These are phyloP conservation scores for Eupeodes luniger DNA, from an alignment of 2,888 invertebrate species.

Conservation along the genomic window DNA sequence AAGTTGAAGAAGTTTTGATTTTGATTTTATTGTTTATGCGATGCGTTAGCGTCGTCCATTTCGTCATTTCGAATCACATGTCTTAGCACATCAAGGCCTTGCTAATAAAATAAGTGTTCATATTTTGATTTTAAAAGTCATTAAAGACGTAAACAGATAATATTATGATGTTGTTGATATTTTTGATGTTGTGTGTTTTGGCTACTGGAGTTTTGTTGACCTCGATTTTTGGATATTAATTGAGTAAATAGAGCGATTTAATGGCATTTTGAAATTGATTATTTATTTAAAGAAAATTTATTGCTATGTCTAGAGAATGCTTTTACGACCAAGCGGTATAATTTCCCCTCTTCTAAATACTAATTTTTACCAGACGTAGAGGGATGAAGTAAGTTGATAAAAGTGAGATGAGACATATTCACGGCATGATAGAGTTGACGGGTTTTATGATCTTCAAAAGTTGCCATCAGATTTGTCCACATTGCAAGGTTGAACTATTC, in stretches of 20 bases:
- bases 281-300: neutral
- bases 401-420: no score
- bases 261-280: neutral
- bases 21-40: constrained; percentile 29
- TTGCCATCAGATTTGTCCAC: no score
- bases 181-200: neutral
- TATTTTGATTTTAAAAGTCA: constrained; percentile 29
- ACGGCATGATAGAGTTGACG: no score
- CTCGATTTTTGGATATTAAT: neutral
- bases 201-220: constrained; percentile 50
- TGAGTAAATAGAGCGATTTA: neutral
- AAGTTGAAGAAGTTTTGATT: neutral
- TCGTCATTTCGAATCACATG: neutral
- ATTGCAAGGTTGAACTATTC: no score
- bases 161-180: neutral
- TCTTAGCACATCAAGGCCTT: constrained; percentile 10
- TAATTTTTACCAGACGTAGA: no score
- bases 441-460: no score
- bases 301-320: neutral
- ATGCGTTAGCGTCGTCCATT: neutral
- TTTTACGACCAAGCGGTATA: no score
- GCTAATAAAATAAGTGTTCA: neutral
- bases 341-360: no score
- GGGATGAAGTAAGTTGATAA: no score
- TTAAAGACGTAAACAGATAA: constrained; percentile 23